Conservation (phyloP, 2,888 invertebrate species). For the Athripsodes cinereus region DNA sequence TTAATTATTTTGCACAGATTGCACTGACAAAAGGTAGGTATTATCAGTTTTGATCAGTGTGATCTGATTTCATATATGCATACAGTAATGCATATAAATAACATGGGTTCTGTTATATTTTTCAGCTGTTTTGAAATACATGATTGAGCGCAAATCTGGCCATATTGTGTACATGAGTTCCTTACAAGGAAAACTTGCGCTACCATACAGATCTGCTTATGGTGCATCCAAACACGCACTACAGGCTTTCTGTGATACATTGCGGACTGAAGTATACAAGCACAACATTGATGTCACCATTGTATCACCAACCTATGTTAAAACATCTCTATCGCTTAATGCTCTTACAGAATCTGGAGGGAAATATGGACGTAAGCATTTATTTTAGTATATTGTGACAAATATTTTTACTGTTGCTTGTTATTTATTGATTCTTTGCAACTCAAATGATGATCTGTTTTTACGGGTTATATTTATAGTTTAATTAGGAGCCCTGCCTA, state of each 20-base stretch:
- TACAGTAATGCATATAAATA: neutral
- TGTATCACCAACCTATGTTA: conserved; percentile 85
- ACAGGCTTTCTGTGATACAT: conserved; percentile 88
- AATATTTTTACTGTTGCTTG: no score
- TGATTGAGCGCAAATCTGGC: conserved; percentile 70
- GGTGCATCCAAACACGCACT: conserved; percentile 91
- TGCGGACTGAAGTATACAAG: conserved; percentile 78
- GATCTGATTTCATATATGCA: neutral
- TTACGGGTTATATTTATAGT: no score
- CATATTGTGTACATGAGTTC: conserved; percentile 87
- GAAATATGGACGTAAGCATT: conserved; percentile 64
- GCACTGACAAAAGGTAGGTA: conserved; percentile 80
- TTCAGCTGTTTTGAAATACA: conserved; percentile 74
- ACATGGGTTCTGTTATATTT: conserved; percentile 27
- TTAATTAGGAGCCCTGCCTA: no score
- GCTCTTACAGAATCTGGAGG: conserved; percentile 80
- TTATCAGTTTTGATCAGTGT: no score
- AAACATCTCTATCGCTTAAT: conserved; percentile 87
- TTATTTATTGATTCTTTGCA: no score
- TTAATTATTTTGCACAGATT: conserved; percentile 93
- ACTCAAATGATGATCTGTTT: no score
- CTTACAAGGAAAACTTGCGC: conserved; percentile 85
- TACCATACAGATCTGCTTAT: conserved; percentile 86
- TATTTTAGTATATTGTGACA: neutral
- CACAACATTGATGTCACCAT: conserved; percentile 78